A percentile compares a stretch with the other conserved stretches of the same genome.
Evolutionary conservation across 2,113 vertebrate genomes (phyloP).

Genomic region (Hydrolagus affinis): DNA sequence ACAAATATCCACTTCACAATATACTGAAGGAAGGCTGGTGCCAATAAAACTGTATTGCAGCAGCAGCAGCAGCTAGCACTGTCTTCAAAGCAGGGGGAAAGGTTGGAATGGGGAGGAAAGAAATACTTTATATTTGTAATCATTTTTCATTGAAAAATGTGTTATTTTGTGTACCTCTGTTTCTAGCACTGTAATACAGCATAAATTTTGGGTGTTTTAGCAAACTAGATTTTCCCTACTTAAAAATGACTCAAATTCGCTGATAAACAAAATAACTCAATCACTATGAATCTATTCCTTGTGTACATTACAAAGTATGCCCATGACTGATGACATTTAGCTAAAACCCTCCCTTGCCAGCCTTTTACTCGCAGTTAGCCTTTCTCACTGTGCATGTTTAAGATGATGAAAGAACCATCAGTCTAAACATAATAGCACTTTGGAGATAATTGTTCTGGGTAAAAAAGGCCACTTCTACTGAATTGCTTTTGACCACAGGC

Average conservation of each 20-base stretch:
- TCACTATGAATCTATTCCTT: not conserved
- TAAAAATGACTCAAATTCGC: not conserved
- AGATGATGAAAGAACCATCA: not conserved
- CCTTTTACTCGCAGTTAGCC: not conserved
- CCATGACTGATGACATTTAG: not conserved
- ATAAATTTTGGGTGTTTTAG: not conserved
- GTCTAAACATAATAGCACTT: not conserved
- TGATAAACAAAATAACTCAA: not conserved
- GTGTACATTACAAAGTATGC: not conserved
- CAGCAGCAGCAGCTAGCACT: too few species aligned
- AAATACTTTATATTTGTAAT: not conserved
- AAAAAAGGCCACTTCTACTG: too few species aligned
- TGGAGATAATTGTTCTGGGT: not conserved
- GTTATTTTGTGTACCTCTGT: not conserved
- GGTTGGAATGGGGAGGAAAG: too few species aligned
- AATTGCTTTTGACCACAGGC: not conserved
- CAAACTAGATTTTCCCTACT: not conserved
- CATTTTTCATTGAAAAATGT: not conserved
- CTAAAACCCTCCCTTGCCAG: not conserved
- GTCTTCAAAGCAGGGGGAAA: too few species aligned
- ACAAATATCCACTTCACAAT: too few species aligned
- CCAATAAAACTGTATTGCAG: too few species aligned
- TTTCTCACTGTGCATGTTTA: not conserved
- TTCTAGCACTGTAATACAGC: not conserved
- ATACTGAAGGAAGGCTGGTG: too few species aligned